Conservation (phyloP, 1,140 invertebrate species). For the Asbolus verrucosus region DNA sequence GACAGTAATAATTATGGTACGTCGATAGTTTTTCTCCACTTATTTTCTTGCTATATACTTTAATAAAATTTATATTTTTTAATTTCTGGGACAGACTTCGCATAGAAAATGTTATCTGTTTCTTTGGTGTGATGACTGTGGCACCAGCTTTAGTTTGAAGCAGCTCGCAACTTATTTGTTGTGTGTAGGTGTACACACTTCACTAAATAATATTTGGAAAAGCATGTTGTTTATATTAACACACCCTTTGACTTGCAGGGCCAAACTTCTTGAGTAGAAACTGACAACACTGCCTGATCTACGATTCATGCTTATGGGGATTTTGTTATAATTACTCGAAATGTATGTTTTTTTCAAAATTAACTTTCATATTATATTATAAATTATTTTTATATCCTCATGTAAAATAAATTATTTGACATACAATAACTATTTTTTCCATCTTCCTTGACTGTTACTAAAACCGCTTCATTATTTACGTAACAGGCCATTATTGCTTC, state of each 20-base stretch:
- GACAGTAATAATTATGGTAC: too few relatives aligned
- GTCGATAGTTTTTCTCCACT: too few relatives aligned
- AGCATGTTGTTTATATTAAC: slow-evolving; percentile 47
- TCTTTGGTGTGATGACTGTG: too few relatives aligned
- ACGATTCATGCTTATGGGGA: slow-evolving; percentile 42
- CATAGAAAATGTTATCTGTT: too few relatives aligned
- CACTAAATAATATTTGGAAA: slow-evolving; percentile 2
- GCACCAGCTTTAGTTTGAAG: too few relatives aligned
- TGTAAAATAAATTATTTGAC: slow-evolving; percentile 22
- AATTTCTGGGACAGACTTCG: too few relatives aligned
- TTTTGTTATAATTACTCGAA: slow-evolving; percentile 31
- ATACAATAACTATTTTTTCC: slow-evolving; percentile 16
- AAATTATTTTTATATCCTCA: neutral
- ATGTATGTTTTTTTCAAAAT: slow-evolving; percentile 2
- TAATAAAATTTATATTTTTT: neutral
- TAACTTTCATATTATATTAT: slow-evolving; percentile 38
- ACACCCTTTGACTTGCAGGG: slow-evolving; percentile 49
- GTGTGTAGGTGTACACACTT: neutral
- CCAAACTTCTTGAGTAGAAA: slow-evolving; percentile 40
- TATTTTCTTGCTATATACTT: neutral
- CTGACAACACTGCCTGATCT: slow-evolving; percentile 46
- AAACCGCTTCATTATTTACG: slow-evolving; percentile 2
- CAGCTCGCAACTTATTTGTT: too few relatives aligned
- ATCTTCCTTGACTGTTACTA: slow-evolving; percentile 13
- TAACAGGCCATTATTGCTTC: neutral